Evolutionary conservation across 2,113 vertebrate species (phyloP).

Genomic region (Passer domesticus): DNA sequence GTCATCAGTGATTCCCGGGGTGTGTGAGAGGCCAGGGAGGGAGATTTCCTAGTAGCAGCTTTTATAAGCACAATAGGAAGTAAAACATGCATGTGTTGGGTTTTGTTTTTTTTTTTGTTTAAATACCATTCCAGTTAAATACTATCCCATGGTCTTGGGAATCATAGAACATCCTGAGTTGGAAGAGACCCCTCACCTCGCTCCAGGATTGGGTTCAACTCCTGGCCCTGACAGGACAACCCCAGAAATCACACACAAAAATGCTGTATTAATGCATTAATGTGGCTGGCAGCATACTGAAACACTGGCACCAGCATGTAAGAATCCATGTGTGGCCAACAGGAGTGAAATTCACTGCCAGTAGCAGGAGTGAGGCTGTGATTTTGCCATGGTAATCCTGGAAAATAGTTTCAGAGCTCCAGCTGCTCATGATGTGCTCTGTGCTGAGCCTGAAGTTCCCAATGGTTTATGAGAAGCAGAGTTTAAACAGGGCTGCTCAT

Average conservation of each 20-base stretch:
- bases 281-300: neutral
- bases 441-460: neutral
- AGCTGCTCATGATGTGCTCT: neutral
- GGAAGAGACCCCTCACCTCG: accelerated
- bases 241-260: neutral
- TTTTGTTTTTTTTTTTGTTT: neutral
- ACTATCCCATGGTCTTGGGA: neutral
- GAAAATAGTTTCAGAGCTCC: neutral
- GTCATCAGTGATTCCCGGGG: neutral
- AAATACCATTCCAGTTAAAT: neutral
- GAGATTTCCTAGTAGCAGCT: neutral
- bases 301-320: neutral
- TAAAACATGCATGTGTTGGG: accelerated
- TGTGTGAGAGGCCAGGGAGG: neutral
- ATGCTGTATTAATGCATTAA: neutral
- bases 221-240: neutral
- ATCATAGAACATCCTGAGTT: neutral
- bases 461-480: neutral
- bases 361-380: neutral
- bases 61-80: neutral
- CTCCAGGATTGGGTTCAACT: neutral
- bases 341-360: neutral
- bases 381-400: neutral
- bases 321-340: neutral
- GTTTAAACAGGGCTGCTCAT: neutral